A percentile compares a stretch with the other conserved stretches of the same genome.
phyloP scores from a whole-genome alignment of 2,888 invertebrate species.

The Leistus spinibarbis region DNA sequence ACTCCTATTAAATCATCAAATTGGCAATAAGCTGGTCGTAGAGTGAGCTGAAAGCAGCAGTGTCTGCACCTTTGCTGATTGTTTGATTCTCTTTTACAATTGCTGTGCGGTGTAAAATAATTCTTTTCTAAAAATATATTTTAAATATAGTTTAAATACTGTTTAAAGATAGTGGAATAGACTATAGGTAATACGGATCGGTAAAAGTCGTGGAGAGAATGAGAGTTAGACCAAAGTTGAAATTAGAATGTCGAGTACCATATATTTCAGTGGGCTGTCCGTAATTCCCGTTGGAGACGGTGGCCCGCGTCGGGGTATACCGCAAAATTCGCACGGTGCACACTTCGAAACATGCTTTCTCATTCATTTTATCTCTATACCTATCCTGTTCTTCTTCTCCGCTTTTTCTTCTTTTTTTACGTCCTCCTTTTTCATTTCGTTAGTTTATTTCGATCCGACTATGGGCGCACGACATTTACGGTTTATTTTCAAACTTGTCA shows the following conservation, averaged over 20 bases:
- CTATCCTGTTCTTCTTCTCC: not conserved
- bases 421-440: not conserved
- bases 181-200: not conserved
- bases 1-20: too few relatives aligned
- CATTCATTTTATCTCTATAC: not conserved
- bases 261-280: slow-evolving; percentile 37
- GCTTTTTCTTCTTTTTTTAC: not conserved
- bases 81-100: too few relatives aligned
- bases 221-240: slow-evolving; percentile 40
- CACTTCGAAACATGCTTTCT: slow-evolving; percentile 17
- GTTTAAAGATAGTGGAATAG: not conserved
- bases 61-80: too few relatives aligned
- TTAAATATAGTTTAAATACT: too few relatives aligned
- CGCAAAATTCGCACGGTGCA: slow-evolving; percentile 11
- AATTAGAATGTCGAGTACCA: slow-evolving; percentile 43
- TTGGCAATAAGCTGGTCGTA: too few relatives aligned
- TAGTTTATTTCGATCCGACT: not conserved
- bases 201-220: not conserved
- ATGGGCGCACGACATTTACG: not conserved
- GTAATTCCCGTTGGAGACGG: slow-evolving; percentile 33
- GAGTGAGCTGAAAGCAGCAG: too few relatives aligned
- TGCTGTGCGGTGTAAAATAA: too few relatives aligned
- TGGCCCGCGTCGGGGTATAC: not conserved
- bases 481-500: not conserved
- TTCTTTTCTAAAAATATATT: not conserved